These are phyloP conservation scores for Mongoloraphidia duomilia DNA, from an alignment of 2,888 invertebrate genomes.

Conservation along the genomic window DNA sequence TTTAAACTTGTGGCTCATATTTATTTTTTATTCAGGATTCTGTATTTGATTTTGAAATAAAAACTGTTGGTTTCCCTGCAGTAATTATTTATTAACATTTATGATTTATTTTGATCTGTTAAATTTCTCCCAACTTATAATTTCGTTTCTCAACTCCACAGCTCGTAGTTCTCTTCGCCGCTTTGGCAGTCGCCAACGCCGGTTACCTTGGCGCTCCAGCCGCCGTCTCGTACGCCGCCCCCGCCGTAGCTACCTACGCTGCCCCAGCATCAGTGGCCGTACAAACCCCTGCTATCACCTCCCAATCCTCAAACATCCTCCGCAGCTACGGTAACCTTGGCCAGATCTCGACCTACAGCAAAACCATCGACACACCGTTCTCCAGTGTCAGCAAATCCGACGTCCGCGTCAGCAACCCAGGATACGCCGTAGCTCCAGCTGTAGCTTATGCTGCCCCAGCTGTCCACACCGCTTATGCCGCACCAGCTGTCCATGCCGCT, in stretches of 20 bases:
- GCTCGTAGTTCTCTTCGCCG: slow-evolving; percentile 40
- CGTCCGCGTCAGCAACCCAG: slow-evolving; percentile 54
- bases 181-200: slow-evolving; percentile 41
- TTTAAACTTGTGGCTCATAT: no score
- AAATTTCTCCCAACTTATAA: no score
- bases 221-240: slow-evolving; percentile 16
- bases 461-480: slow-evolving; percentile 22
- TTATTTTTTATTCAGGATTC: no score
- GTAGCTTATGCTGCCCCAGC: slow-evolving; percentile 24
- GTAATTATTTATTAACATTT: no score
- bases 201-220: slow-evolving; percentile 33
- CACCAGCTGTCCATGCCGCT: slow-evolving; percentile 6
- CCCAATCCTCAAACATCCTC: slow-evolving; percentile 44
- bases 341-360: slow-evolving; percentile 52
- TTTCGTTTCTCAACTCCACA: slow-evolving; percentile 11
- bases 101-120: no score
- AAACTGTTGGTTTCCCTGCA: no score
- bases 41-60: no score
- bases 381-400: slow-evolving; percentile 56
- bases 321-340: slow-evolving; percentile 52
- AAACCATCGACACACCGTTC: slow-evolving; percentile 57
- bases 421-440: slow-evolving; percentile 25
- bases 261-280: slow-evolving; percentile 29
- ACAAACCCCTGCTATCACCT: slow-evolving; percentile 37
- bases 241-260: slow-evolving; percentile 17